phyloP scores from a whole-genome alignment of 1,140 invertebrate genomes.

The Doryteuthis pealeii region DNA sequence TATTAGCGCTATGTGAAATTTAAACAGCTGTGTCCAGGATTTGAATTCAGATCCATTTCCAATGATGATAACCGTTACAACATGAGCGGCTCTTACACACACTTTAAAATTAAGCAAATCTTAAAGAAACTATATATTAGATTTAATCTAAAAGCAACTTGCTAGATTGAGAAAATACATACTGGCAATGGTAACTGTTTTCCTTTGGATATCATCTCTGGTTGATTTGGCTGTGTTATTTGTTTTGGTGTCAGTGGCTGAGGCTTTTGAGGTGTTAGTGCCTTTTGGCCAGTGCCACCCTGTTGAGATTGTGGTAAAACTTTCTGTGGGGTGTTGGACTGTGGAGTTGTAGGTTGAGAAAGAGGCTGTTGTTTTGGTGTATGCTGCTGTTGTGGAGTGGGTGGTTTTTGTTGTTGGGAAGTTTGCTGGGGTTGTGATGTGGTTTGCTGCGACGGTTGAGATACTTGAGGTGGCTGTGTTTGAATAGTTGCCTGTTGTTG shows the following conservation, averaged over 20 bases:
- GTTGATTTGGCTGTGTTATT: neutral
- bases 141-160: no score
- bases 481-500: slow-evolving; percentile 46
- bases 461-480: slow-evolving; percentile 35
- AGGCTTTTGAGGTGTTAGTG: slow-evolving; percentile 20
- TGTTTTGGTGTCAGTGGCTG: slow-evolving; percentile 23
- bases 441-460: neutral
- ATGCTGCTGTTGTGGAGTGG: slow-evolving; percentile 19
- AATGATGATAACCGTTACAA: no score
- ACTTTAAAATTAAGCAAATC: no score
- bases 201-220: slow-evolving; percentile 1
- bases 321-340: slow-evolving; percentile 33
- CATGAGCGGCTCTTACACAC: no score
- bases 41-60: no score
- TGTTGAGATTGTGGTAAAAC: slow-evolving; percentile 26
- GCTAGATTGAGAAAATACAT: no score
- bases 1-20: no score
- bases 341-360: slow-evolving; percentile 14
- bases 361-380: slow-evolving; percentile 6
- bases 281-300: slow-evolving; percentile 22
- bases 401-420: neutral
- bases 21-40: no score
- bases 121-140: no score
- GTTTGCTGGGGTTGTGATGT: neutral
- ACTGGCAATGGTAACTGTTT: slow-evolving; percentile 6